Evolutionary conservation across 2,797 vertebrate genomes (phyloP).

Genomic region (Hybognathus amarus): DNA sequence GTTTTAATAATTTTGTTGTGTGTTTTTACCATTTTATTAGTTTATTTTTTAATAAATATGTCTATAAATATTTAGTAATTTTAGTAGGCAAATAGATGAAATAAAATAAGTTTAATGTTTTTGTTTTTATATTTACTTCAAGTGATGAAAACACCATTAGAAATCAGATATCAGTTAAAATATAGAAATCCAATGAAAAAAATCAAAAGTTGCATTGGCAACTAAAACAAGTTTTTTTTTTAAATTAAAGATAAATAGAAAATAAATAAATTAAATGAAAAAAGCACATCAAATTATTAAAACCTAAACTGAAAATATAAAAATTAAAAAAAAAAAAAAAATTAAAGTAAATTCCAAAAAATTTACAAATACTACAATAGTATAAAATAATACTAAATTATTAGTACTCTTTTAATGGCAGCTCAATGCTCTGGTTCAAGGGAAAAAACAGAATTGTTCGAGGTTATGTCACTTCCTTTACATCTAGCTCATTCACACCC

Average conservation of each 20-base stretch:
- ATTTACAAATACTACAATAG: too few relatives aligned
- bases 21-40: too few relatives aligned
- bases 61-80: neutral
- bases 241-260: neutral
- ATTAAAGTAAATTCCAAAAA: neutral
- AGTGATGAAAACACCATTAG: neutral
- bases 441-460: neutral
- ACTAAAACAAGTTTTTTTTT: neutral
- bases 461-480: neutral
- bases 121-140: neutral
- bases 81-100: neutral
- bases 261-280: neutral
- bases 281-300: neutral
- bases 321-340: too few relatives aligned
- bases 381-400: neutral
- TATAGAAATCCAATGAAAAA: neutral
- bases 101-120: neutral
- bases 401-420: neutral
- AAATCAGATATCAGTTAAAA: neutral
- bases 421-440: neutral
- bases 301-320: neutral
- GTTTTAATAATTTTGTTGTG: neutral
- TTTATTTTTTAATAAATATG: neutral
- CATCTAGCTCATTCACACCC: constrained; percentile 6
- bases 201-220: neutral